Base-by-base conservation (phyloP, 2,797 vertebrate species). In the Synanceia verrucosa region DNA sequence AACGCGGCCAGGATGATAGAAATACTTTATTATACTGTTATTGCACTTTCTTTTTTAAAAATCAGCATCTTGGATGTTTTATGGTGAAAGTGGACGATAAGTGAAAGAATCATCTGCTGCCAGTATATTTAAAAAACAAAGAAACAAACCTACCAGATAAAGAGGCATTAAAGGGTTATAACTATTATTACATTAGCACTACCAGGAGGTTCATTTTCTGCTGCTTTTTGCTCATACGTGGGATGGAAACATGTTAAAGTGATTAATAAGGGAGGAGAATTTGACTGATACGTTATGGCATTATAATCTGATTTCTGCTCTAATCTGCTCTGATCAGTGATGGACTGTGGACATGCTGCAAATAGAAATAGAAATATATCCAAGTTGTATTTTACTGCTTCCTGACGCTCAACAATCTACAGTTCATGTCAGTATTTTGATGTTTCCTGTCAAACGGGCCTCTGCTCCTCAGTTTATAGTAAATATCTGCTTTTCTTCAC, bases 21-120 rank as follows among this genome's bases (percentile, higher is more conserved):
- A n/a, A n/a, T n/a, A n/a, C n/a, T n/a, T n/a, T 14, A 16, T 65
- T 59, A n/a, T 12, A 13, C 43, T 24, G 2, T 24, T 21, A 19
- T 36, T 55, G 65, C 76, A 69, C 76, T 78, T 73, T 58, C 57
- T 37, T 24, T 56, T n/a, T n/a, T n/a, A n/a, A 0, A 21, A 44
- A 24, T 34, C 33, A 39, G 43, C 13, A 5, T 13, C 8, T 2
- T 4, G 1, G 53, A 10, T 47, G 24, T 53, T 39, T 29, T 7
- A 9, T 51, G 4, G 37, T n/a, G 50, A 23, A 36, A 28, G 31
- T 14, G 18, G 33, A 4, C 3, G 3, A 0, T 28, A 7, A 31
- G 11, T 16, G 10, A 2, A 21, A 43, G 16, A 47, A 29, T 7
- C n/a, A 24, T 9, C 18, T 56, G 29, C 10, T 13, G 29, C 37